These are phyloP conservation scores for Stictocephala bisonia DNA, from an alignment of 2,888 invertebrate genomes.

Conservation along the genomic window DNA sequence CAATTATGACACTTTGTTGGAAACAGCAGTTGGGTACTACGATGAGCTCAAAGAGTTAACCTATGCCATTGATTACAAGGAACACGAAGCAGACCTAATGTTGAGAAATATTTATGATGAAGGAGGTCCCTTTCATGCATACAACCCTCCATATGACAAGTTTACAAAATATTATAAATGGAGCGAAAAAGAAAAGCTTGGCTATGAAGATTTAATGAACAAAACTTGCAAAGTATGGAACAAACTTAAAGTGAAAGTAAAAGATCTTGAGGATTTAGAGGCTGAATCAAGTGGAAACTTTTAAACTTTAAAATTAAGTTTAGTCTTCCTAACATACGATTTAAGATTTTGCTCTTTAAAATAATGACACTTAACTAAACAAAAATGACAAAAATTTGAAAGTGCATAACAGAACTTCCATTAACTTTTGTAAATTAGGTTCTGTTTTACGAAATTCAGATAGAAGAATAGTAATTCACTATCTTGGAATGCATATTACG, in stretches of 20 bases:
- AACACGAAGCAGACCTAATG: slow-evolving; percentile 8
- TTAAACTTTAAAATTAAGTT: no score
- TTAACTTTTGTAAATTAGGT: no score
- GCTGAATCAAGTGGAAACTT: slow-evolving; percentile 31
- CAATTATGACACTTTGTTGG: slow-evolving; percentile 11
- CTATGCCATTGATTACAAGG: not conserved
- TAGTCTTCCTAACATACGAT: no score
- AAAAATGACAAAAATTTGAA: no score
- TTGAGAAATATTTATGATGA: slow-evolving; percentile 6
- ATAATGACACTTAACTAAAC: no score
- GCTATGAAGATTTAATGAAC: slow-evolving; percentile 31
- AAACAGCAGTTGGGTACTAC: slow-evolving; percentile 13
- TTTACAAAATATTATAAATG: slow-evolving; percentile 3
- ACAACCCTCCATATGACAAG: not conserved
- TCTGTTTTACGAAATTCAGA: no score
- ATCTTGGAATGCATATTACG: no score
- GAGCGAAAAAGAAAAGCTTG: not conserved
- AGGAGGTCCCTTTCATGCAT: slow-evolving; percentile 25
- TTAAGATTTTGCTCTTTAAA: no score
- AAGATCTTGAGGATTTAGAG: slow-evolving; percentile 3
- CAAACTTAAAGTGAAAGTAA: slow-evolving; percentile 4
- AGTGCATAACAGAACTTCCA: no score
- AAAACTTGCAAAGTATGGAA: slow-evolving; percentile 26
- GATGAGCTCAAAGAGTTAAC: slow-evolving; percentile 26
- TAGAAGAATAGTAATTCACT: no score